Percentiles rank a stretch among this genome's conserved stretches.
Evolutionary conservation across 2,888 invertebrate genomes (phyloP).

Genomic region (Neuroscelio doddi): DNA sequence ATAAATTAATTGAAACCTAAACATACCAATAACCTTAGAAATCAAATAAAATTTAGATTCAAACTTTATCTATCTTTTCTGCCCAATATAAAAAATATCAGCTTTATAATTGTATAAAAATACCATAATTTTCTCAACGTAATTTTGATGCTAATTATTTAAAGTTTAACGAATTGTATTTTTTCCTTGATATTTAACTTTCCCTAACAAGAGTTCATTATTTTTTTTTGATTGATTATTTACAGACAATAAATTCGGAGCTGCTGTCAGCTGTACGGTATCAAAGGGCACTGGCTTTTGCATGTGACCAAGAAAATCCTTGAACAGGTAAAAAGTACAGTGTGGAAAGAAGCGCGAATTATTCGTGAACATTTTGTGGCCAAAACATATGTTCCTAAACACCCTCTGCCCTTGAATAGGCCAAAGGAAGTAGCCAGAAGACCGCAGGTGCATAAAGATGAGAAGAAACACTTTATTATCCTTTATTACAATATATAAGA

Average conservation of each 20-base stretch:
- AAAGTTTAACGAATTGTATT: no score
- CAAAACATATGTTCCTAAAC: slow-evolving; percentile 43
- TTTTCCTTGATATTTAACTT: no score
- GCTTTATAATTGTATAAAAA: no score
- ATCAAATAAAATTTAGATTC: no score
- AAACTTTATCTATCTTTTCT: no score
- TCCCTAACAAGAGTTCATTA: no score
- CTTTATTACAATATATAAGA: no score
- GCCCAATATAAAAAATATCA: no score
- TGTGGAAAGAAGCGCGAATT: slow-evolving; percentile 5
- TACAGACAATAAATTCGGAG: slow-evolving; percentile 24
- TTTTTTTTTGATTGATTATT: slow-evolving; percentile 36
- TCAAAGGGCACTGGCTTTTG: slow-evolving; percentile 18
- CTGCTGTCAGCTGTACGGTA: slow-evolving; percentile 25
- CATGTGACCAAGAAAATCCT: slow-evolving; percentile 24
- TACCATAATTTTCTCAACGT: no score
- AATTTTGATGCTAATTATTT: no score
- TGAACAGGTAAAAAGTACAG: slow-evolving; percentile 33
- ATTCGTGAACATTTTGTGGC: slow-evolving; percentile 10
- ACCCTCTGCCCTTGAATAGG: slow-evolving; percentile 47
- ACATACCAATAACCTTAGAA: no score
- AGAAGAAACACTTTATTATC: slow-evolving; percentile 42
- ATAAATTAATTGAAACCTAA: no score
- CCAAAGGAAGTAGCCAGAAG: slow-evolving; percentile 43
- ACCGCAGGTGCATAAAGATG: slow-evolving; percentile 44